phyloP scores from a whole-genome alignment of 1,140 invertebrate genomes.

The Trichomalopsis sarcophagae region DNA sequence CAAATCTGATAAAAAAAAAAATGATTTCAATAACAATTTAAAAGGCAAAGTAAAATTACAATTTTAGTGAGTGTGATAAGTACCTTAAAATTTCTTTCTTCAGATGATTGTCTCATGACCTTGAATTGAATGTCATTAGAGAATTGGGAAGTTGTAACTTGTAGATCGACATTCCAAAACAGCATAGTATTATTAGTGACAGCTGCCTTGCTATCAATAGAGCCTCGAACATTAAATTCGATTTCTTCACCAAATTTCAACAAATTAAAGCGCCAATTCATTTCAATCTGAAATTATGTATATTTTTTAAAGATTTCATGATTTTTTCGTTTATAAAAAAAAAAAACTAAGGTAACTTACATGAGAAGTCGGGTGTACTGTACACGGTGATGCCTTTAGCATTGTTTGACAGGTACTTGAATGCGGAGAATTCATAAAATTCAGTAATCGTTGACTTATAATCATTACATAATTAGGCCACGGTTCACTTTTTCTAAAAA shows the following conservation, averaged over 20 bases:
- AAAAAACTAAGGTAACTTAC: slow-evolving; percentile 48
- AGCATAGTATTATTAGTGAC: slow-evolving; percentile 55
- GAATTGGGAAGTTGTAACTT: slow-evolving; percentile 60
- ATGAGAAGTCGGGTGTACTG: slow-evolving; percentile 56
- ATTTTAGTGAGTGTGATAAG: not conserved
- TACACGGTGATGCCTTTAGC: slow-evolving; percentile 58
- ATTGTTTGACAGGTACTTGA: slow-evolving; percentile 58
- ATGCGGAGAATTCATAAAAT: slow-evolving; percentile 55
- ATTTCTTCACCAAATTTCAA: slow-evolving; percentile 51
- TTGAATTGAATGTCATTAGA: slow-evolving; percentile 62
- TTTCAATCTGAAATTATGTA: slow-evolving; percentile 55
- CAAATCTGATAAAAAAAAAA: slow-evolving; percentile 62
- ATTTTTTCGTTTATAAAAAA: slow-evolving; percentile 17
- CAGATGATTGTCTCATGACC: slow-evolving; percentile 62
- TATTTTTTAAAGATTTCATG: not conserved
- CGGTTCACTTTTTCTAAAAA: not conserved
- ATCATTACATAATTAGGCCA: not conserved
- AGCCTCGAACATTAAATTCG: slow-evolving; percentile 58
- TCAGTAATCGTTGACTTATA: slow-evolving; percentile 32
- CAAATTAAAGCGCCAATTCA: slow-evolving; percentile 52
- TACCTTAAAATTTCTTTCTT: slow-evolving; percentile 65
- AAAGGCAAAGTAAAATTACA: not conserved
- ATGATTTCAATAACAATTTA: not conserved
- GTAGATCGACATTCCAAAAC: slow-evolving; percentile 66
- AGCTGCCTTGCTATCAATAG: slow-evolving; percentile 56